Percentiles rank a stretch among this genome's conserved stretches.
phyloP scores from a whole-genome alignment of 1,140 invertebrate genomes.

The Pogonomyrmex californicus region DNA sequence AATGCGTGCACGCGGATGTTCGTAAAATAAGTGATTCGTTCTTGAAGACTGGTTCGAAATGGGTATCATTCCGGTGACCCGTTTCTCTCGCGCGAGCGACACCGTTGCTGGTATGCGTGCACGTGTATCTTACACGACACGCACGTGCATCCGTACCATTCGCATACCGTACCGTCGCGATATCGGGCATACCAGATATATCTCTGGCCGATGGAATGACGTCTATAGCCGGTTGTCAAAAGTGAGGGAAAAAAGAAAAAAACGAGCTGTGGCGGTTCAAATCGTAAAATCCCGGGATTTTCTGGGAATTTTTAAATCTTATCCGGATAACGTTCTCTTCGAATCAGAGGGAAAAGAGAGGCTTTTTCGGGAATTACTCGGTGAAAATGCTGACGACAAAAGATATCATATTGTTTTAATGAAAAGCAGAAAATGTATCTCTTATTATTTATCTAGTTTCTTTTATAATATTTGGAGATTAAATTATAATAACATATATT shows the following conservation, averaged over 20 bases:
- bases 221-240: constrained; percentile 8
- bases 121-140: constrained; percentile 56
- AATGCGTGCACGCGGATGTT: constrained; percentile 23
- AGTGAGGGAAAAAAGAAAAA: constrained; percentile 24
- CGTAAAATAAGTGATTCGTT: constrained; percentile 67
- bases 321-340: constrained; percentile 25
- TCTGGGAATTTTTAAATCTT: constrained; percentile 27
- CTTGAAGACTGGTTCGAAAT: constrained; percentile 63
- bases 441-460: not conserved
- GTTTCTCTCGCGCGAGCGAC: constrained; percentile 44
- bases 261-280: not conserved
- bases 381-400: not conserved
- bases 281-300: constrained; percentile 42
- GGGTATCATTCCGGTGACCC: constrained; percentile 50
- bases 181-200: constrained; percentile 57
- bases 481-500: not conserved
- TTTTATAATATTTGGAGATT: not conserved
- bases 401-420: constrained; percentile 4
- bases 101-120: constrained; percentile 36
- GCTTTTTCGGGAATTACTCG: not conserved
- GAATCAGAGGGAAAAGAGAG: not conserved
- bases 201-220: constrained; percentile 47
- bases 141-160: constrained; percentile 32
- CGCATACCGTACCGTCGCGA: constrained; percentile 37
- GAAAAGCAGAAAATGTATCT: not conserved